Evolutionary conservation across 2,888 invertebrate species (phyloP).

Genomic region (Sepiola atlantica): DNA sequence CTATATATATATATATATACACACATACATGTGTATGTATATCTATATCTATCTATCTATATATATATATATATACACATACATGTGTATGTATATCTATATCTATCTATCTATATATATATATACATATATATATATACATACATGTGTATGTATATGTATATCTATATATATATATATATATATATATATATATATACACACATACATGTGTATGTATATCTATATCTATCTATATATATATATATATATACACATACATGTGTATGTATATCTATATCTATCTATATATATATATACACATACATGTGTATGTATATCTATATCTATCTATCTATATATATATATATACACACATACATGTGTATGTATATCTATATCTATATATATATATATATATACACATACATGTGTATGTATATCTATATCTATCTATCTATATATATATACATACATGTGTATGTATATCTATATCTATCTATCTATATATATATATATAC

Average conservation of each 20-base stretch:
- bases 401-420: not conserved
- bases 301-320: not conserved
- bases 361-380: not conserved
- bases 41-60: not conserved
- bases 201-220: not conserved
- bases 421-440: not conserved
- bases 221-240: not conserved
- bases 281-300: not conserved
- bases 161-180: not conserved
- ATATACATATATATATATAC: conserved; percentile 3
- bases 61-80: not conserved
- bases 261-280: too few species aligned
- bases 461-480: not conserved
- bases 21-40: not conserved
- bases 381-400: not conserved
- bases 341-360: not conserved
- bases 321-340: not conserved
- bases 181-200: conserved; percentile 2
- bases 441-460: not conserved
- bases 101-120: not conserved
- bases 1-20: not conserved
- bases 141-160: not conserved
- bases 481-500: not conserved
- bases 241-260: not conserved
- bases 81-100: not conserved